Percentiles rank a stretch among this genome's conserved stretches.
phyloP scores from a whole-genome alignment of 1,140 invertebrate genomes.

The Lutraria rhynchaena region DNA sequence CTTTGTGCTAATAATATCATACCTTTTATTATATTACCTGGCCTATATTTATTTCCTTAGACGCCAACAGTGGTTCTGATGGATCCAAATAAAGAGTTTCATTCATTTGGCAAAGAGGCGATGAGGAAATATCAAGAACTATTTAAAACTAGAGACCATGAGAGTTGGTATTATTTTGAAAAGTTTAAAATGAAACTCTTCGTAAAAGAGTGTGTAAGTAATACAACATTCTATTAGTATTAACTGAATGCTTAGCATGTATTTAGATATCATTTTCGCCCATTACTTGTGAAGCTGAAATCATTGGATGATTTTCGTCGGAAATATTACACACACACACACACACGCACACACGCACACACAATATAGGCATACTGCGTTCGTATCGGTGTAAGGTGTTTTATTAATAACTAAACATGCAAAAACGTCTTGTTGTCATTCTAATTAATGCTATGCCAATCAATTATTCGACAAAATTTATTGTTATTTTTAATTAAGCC shows the following conservation, averaged over 20 bases:
- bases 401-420: background rate
- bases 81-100: background rate
- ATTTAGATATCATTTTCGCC: too few relatives aligned
- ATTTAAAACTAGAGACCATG: background rate
- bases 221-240: too few relatives aligned
- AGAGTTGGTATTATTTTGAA: constrained; percentile 44
- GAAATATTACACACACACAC: too few relatives aligned
- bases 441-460: background rate
- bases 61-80: constrained; percentile 25
- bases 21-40: too few relatives aligned
- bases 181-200: constrained; percentile 50
- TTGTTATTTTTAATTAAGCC: constrained; percentile 14
- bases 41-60: too few relatives aligned
- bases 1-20: too few relatives aligned
- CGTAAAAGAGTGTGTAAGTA: constrained; percentile 10
- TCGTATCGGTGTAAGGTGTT: too few relatives aligned
- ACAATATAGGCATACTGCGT: too few relatives aligned
- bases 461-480: background rate
- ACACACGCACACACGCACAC: too few relatives aligned
- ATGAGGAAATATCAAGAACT: constrained; percentile 10
- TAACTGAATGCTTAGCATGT: too few relatives aligned
- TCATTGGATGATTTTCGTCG: too few relatives aligned
- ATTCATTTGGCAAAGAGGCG: constrained; percentile 26
- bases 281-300: too few relatives aligned
- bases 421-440: background rate